These are phyloP conservation scores for Nycticebus coucang DNA, from an alignment of 2,113 vertebrate genomes.

Conservation along the genomic window DNA sequence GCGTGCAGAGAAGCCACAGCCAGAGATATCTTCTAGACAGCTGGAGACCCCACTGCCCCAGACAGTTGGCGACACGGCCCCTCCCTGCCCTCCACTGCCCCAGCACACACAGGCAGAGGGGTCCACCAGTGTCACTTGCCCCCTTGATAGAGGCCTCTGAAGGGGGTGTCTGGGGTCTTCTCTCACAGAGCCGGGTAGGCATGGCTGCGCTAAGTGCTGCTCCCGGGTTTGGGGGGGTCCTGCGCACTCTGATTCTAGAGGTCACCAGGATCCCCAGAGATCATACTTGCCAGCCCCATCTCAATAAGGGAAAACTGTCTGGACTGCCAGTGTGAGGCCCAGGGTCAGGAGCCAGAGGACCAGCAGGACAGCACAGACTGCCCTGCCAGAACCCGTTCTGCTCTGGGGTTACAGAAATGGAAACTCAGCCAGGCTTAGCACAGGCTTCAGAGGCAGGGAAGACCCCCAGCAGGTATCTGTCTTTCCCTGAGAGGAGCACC, in stretches of 20 bases:
- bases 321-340: rapidly evolving
- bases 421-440: not conserved
- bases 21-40: too few relatives aligned
- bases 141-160: not conserved
- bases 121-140: not conserved
- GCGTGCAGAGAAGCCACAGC: rapidly evolving
- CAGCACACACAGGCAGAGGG: too few relatives aligned
- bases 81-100: not conserved
- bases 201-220: not conserved
- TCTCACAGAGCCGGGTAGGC: not conserved
- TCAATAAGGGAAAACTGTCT: not conserved
- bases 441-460: not conserved
- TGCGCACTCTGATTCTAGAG: rapidly evolving
- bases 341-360: not conserved
- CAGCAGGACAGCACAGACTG: too few relatives aligned
- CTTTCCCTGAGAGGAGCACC: not conserved
- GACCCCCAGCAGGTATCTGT: rapidly evolving
- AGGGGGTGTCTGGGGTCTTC: not conserved
- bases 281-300: rapidly evolving
- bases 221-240: rapidly evolving
- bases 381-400: too few relatives aligned
- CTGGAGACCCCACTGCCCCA: too few relatives aligned
- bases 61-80: too few relatives aligned
- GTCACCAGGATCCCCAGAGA: not conserved
- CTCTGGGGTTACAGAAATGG: not conserved